phyloP scores from a whole-genome alignment of 2,113 vertebrate species.

The Ivindomyrus marchei region DNA sequence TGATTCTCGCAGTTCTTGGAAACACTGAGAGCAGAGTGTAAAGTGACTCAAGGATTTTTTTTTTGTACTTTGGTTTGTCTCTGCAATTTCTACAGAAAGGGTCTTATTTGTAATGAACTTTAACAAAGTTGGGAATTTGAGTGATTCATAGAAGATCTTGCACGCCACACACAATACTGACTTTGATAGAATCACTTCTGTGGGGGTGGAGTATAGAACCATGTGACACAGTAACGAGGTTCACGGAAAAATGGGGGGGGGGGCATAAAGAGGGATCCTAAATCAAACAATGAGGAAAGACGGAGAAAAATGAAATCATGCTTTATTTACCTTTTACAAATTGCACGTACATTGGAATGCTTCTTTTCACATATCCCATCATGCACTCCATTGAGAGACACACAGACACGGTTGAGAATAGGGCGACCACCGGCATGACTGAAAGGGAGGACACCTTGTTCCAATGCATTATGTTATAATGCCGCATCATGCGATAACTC shows the following conservation, averaged over 20 bases:
- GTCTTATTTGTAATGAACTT: not conserved
- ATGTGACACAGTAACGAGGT: not conserved
- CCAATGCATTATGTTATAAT: no score
- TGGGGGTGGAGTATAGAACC: not conserved
- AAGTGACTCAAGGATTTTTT: not conserved
- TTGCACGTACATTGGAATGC: no score
- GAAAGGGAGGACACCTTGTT: no score
- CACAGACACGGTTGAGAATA: no score
- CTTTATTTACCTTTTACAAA: no score
- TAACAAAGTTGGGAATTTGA: not conserved
- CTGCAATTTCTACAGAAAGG: not conserved
- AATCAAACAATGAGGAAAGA: not conserved
- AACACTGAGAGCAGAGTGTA: not conserved
- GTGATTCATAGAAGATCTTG: not conserved
- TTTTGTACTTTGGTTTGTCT: not conserved
- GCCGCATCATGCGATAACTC: no score
- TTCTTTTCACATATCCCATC: no score
- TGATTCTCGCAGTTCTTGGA: not conserved
- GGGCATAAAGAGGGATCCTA: not conserved
- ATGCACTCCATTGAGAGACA: no score
- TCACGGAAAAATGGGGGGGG: not conserved
- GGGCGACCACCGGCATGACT: no score
- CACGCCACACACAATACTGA: not conserved
- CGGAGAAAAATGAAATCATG: no score
- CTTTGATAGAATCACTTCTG: not conserved